These are phyloP conservation scores for Excalfactoria chinensis DNA, from an alignment of 2,113 vertebrate species.

Conservation along the genomic window DNA sequence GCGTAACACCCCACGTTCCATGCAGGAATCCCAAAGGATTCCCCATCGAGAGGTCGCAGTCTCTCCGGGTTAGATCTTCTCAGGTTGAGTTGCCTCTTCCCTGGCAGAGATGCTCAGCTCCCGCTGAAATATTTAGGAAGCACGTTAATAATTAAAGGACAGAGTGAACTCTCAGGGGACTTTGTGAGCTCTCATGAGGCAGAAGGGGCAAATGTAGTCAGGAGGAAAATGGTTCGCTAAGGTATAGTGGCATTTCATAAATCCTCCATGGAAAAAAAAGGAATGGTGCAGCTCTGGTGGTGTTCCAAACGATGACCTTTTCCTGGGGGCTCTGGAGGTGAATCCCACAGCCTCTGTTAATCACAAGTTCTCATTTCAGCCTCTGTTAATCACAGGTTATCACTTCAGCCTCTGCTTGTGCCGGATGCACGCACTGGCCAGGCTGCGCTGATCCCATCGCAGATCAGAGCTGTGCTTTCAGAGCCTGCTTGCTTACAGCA, in stretches of 20 bases:
- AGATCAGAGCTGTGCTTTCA: not conserved
- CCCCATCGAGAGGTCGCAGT: not conserved
- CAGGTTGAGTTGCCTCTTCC: not conserved
- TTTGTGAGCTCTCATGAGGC: not conserved
- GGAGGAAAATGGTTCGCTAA: not conserved
- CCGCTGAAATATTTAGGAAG: not conserved
- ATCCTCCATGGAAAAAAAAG: not conserved
- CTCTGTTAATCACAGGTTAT: not conserved
- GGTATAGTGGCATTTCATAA: not conserved
- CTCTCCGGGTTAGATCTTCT: rapidly evolving
- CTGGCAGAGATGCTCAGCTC: not conserved
- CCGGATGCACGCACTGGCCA: not conserved
- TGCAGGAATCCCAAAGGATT: not conserved
- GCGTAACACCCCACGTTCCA: not conserved
- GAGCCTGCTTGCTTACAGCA: not conserved
- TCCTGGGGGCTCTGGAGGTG: not conserved
- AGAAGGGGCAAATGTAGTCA: not conserved
- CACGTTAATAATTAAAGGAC: slow-evolving; percentile 13
- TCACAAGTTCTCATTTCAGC: not conserved
- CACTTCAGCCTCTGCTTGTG: not conserved
- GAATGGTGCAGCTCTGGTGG: not conserved
- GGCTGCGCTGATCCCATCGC: not conserved
- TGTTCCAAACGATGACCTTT: not conserved
- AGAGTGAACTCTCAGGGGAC: not conserved
- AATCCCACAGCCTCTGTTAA: not conserved